A percentile compares a stretch with the other conserved stretches of the same genome.
These are phyloP conservation scores for Dipodomys merriami DNA, from an alignment of 2,113 vertebrate genomes.

Conservation along the genomic window DNA sequence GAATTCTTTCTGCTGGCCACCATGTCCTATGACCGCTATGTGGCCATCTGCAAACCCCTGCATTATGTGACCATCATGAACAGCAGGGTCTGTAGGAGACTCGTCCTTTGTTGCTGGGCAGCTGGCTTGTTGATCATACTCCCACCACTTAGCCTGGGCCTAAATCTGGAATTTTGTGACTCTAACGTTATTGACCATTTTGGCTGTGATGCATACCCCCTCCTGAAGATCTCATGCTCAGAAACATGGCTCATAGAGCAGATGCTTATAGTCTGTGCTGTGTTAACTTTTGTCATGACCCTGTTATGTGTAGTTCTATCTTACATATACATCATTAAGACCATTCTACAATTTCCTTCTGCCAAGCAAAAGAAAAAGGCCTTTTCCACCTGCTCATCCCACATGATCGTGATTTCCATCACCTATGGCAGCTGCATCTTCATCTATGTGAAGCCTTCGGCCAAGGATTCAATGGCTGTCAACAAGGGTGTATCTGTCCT, in stretches of 20 bases:
- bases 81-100: neutral
- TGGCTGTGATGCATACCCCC: too few relatives aligned
- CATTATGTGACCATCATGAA: conserved; percentile 67
- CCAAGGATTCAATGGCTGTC: neutral
- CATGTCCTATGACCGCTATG: conserved; percentile 62
- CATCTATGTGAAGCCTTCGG: conserved; percentile 48
- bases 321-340: conserved; percentile 53
- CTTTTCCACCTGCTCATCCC: conserved; percentile 54
- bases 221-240: too few relatives aligned
- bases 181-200: conserved; percentile 17
- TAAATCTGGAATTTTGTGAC: conserved; percentile 48
- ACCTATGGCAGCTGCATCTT: conserved; percentile 49
- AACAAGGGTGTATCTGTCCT: conserved; percentile 48
- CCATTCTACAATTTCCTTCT: conserved; percentile 59
- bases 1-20: conserved; percentile 58
- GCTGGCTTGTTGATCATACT: conserved; percentile 44
- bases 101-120: conserved; percentile 55
- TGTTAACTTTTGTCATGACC: too few relatives aligned
- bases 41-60: conserved; percentile 61
- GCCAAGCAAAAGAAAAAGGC: conserved; percentile 51
- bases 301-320: conserved; percentile 54
- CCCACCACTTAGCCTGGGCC: conserved; percentile 26
- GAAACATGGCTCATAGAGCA: too few relatives aligned
- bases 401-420: conserved; percentile 51
- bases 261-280: too few relatives aligned